Base-by-base conservation (phyloP, 1,140 invertebrate genomes). In the Drosophila insularis region DNA sequence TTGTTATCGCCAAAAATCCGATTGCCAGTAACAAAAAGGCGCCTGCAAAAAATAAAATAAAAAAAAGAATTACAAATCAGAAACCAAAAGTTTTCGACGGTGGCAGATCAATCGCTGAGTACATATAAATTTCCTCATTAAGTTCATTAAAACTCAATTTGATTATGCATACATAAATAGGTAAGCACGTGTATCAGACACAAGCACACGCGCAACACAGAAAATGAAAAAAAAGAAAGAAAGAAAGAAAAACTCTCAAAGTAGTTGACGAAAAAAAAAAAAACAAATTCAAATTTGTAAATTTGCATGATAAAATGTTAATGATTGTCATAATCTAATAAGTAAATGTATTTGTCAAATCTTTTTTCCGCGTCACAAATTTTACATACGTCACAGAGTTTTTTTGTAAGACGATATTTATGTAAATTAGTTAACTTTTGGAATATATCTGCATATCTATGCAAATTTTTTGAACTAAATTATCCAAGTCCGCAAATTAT, bases 1-100 rank as follows among this genome's bases (percentile, higher is more conserved):
- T 92, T 17, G 93, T 91, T 43, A 96, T 86, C 0, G 94, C 93
- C 74, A 95, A 91, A 64, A 96, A 92, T 1, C 95, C 95, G 56
- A 95, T 81, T 67, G 94, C 93, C 81, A 96, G 93, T 55, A 95
- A 89, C 13, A 94, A 92, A 80, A 96, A 94, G 39, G 95, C 93
- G 92, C 95, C 95, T 96, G 93, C 14, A 94, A 95, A 90, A 91
- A 91, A 78, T 82, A 59, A 82, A 46, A 2, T 7, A 17, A 17
- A 50, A 10, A 21, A 50, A 35, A 35, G 2, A 35, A 35, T 35
- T 8, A 35, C 1, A 35, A 11, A 8, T 63, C 14, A 65, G 21
- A 37, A 27, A 6, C 6, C 27, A 27, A 27, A 27, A 27, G 27
- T 27, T 27, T 27, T 27, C 27, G 27, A 27, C 27, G 17, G 50